Conservation (phyloP, 2,113 vertebrate genomes). For the Syrmaticus mikado region DNA sequence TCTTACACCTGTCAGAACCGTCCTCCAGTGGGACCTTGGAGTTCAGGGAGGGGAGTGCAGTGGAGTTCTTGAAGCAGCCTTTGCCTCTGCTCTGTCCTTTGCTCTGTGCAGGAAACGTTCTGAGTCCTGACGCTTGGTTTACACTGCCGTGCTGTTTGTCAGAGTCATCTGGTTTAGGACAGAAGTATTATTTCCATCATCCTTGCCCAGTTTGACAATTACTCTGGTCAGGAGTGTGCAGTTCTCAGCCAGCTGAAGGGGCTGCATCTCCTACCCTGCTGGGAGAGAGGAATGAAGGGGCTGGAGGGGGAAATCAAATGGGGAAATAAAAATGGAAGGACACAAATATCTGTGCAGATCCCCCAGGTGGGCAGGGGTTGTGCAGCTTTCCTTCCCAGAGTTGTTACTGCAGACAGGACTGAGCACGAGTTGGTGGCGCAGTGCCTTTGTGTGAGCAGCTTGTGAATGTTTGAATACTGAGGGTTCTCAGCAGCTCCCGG, state of each 20-base stretch:
- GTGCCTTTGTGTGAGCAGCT: not conserved
- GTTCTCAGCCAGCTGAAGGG: not conserved
- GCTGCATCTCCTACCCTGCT: not conserved
- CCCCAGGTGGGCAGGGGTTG: not conserved
- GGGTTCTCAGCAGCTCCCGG: not conserved
- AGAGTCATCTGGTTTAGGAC: not conserved
- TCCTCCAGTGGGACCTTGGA: not conserved
- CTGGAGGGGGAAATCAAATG: no score
- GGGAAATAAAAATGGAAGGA: not conserved
- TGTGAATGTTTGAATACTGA: not conserved
- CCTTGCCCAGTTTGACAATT: no score
- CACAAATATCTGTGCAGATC: not conserved
- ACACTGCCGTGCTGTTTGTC: not conserved
- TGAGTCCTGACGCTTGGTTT: not conserved
- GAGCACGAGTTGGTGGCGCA: not conserved
- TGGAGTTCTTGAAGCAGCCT: not conserved
- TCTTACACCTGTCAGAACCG: not conserved
- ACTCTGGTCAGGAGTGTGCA: not conserved
- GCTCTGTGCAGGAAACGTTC: not conserved
- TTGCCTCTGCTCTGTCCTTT: not conserved
- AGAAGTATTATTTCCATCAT: not conserved
- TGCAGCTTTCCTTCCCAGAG: not conserved
- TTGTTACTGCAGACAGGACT: not conserved
- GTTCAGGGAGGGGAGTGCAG: not conserved
- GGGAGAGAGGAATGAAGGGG: not conserved